Base-by-base conservation (phyloP, 2,888 invertebrate genomes). In the Nomada goodeniana region DNA sequence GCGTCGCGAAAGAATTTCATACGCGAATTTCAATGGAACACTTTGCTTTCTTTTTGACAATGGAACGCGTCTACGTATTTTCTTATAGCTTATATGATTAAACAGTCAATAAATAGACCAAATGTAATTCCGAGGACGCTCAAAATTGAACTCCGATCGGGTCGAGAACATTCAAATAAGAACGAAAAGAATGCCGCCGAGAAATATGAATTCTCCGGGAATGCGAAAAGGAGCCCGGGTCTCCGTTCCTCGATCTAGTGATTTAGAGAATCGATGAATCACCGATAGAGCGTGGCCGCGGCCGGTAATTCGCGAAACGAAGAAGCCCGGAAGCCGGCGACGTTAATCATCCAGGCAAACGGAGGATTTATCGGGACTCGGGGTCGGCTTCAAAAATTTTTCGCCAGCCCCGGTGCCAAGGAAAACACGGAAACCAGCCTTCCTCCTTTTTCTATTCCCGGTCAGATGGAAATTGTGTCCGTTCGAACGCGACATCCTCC, bases 201-300 rank as follows among this genome's bases (percentile, higher is more conserved):
- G 60, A 44, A 7, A 36, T 36, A 36, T 18, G 47, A 64, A 50
- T 64, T 26, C 47, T 2, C 7, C 2, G 5, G 15, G 47, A 64
- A 26, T 26, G 68, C 60, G 50, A 68, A 26, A 36, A 55, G 59
- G 65, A 64, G 52, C 53, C 36, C 57, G n/a, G 47, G 64, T 44
- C 15, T 47, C 57, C 69, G 60, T 61, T 77, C 52, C 42, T 18
- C 18, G 74, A n/a, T 63, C 61, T 11, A 10, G 50, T 86, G 83
- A 86, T 85, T 85, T 80, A 86, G 64, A 23, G 53, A 20, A 55
- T 50, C 81, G 75, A 82, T 86, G 85, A 76, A 87, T 84, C 86
- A 86, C 71, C 78, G 81, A 82, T 69, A 67, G 76, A 65, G 64
- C 76, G 57, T 75, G 74, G 53, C 67, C 26, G 52, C 42, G 57